Evolutionary conservation across 2,797 vertebrate genomes (phyloP), one percentile per base, ranked within the genome.

Genomic region (Amniataba percoides): DNA sequence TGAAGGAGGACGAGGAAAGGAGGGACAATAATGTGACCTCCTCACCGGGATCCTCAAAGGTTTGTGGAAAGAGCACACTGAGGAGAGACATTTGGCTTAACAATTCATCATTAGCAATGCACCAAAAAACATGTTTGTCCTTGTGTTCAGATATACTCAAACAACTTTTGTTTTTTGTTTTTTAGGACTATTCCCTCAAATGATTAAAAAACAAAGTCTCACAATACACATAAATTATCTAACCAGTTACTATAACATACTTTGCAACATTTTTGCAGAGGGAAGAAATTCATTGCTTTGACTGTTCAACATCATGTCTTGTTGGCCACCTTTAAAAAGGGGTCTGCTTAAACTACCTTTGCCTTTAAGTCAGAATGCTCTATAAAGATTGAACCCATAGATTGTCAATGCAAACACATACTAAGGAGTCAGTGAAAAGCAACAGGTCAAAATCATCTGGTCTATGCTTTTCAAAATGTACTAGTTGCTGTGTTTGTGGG

Each of bases 321-420:
- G 63, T 9, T 31, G 62, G 77, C 45, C 74, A 23, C 16, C 15
- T 2, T 48, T 72, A n/a, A 74, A 59, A 79, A 79, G 40, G 25
- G n/a, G 40, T 64, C 60, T 68, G 45, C n/a, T 16, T 59, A 7
- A 46, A 39, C 43, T 53, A 49, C 23, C 59, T 39, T 62, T 72
- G 45, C 62, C 77, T 66, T 82, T 75, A 63, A 67, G 18, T 64
- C 39, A 72, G 34, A 76, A 73, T 19, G 57, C 77, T 70, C 65
- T 16, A 18, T 57, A 76, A 78, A 81, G 74, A 88, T 60, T 63
- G 39, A 81, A 81, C 84, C 87, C 73, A 92, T 52, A 84, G 95
- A 96, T 95, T 95, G 95, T 95, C 95, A 85, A 91, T 80, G 95
- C 94, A 87, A 92, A 94, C 81, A 73, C 67, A 68, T 61, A 85